Evolutionary conservation across 2,888 invertebrate genomes (phyloP).

Genomic region (Apamea anceps): DNA sequence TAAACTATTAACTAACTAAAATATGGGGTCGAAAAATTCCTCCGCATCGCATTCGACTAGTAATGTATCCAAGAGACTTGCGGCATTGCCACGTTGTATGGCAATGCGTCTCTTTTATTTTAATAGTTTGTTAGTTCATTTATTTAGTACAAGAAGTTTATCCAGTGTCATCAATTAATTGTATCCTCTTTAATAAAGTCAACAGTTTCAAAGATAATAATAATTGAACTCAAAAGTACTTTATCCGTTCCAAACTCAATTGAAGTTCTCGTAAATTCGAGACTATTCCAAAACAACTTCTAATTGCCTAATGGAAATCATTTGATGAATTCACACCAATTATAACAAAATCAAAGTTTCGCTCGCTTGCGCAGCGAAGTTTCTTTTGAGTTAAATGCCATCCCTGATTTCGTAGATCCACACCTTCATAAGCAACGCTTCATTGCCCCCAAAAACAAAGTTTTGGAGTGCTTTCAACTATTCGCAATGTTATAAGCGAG

Average conservation of each 20-base stretch:
- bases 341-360: slow-evolving; percentile 58
- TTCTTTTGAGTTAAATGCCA: slow-evolving; percentile 52
- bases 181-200: neutral
- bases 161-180: no score
- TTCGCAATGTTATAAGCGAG: slow-evolving; percentile 54
- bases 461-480: slow-evolving; percentile 59
- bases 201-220: neutral
- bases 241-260: slow-evolving; percentile 14
- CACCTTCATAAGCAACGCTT: slow-evolving; percentile 43
- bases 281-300: slow-evolving; percentile 40
- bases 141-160: neutral
- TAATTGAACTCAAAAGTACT: slow-evolving; percentile 13
- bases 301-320: slow-evolving; percentile 57
- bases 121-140: neutral
- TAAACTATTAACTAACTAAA: neutral
- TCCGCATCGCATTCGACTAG: neutral
- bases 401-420: slow-evolving; percentile 47
- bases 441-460: slow-evolving; percentile 52
- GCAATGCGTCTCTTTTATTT: neutral
- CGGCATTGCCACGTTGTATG: neutral
- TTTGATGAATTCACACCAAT: slow-evolving; percentile 61
- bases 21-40: neutral
- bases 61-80: neutral
- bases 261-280: slow-evolving; percentile 19
- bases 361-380: slow-evolving; percentile 41